Conservation (phyloP, 2,888 invertebrate genomes). For the Homarus gammarus region DNA sequence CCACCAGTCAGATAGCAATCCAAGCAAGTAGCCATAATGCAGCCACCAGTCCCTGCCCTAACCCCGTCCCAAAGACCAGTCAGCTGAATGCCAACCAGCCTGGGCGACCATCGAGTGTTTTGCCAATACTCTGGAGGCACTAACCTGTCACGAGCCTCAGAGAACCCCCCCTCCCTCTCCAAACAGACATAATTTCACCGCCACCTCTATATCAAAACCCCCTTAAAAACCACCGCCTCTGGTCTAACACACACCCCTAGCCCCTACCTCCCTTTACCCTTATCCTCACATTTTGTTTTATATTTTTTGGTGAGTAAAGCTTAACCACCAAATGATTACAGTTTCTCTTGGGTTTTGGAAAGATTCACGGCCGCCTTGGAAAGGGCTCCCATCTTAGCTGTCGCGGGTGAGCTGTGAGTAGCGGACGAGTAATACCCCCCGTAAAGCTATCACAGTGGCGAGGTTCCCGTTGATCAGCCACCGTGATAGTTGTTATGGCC, state of each 20-base stretch:
- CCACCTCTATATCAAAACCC: neutral
- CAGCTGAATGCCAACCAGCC: too few species aligned
- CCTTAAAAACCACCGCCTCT: neutral
- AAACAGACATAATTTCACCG: neutral
- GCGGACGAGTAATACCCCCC: slow-evolving; percentile 66
- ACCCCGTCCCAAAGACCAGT: too few species aligned
- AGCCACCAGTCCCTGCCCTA: too few species aligned
- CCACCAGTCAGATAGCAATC: too few species aligned
- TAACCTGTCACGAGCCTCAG: neutral
- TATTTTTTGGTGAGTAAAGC: slow-evolving; percentile 25
- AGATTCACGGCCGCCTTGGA: slow-evolving; percentile 62
- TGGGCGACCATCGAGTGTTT: too few species aligned
- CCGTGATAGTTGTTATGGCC: slow-evolving; percentile 65
- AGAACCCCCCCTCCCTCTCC: too few species aligned
- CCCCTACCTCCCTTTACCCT: neutral
- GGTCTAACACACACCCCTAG: too few species aligned
- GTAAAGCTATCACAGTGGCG: slow-evolving; percentile 64
- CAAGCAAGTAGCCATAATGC: too few species aligned
- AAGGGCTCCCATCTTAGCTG: slow-evolving; percentile 65
- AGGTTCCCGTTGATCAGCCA: slow-evolving; percentile 61
- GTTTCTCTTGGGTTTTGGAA: slow-evolving; percentile 57
- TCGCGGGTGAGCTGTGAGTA: slow-evolving; percentile 68
- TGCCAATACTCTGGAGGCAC: neutral
- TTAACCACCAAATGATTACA: slow-evolving; percentile 69
- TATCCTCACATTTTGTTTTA: slow-evolving; percentile 37